A percentile compares a stretch with the other conserved stretches of the same genome.
Evolutionary conservation across 2,113 vertebrate genomes (phyloP).

Genomic region (Spea bombifrons): DNA sequence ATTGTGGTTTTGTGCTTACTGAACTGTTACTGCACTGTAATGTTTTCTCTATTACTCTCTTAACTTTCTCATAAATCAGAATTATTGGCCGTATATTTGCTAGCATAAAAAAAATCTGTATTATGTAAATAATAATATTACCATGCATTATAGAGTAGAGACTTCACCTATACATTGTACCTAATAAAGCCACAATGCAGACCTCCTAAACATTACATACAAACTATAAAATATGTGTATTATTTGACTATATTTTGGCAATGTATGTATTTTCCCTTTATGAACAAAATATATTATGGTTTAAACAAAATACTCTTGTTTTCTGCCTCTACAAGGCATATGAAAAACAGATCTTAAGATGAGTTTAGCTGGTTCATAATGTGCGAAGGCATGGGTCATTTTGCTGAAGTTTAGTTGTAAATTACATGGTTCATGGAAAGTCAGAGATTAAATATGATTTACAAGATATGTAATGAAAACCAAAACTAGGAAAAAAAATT

Average conservation of each 20-base stretch:
- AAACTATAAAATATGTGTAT: constrained; percentile 26
- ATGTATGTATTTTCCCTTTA: constrained; percentile 10
- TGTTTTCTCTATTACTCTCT: too few relatives aligned
- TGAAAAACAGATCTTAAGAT: constrained; percentile 23
- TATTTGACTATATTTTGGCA: constrained; percentile 20
- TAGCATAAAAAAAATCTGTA: too few relatives aligned
- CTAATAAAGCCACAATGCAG: not conserved
- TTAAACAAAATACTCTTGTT: constrained; percentile 1
- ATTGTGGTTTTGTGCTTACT: too few relatives aligned
- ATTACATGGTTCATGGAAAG: constrained; percentile 20
- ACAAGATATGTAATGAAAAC: constrained; percentile 17
- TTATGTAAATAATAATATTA: too few relatives aligned
- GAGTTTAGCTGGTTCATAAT: constrained; percentile 4
- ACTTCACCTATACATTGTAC: not conserved
- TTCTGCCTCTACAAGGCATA: not conserved
- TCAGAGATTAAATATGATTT: constrained; percentile 18
- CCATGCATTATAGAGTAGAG: too few relatives aligned
- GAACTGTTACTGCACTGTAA: too few relatives aligned
- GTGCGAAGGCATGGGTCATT: constrained; percentile 1
- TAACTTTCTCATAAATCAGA: too few relatives aligned
- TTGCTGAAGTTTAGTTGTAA: constrained; percentile 10
- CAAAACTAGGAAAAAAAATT: not conserved
- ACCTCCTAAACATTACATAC: constrained; percentile 8
- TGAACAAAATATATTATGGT: constrained; percentile 16
- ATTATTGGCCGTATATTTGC: too few relatives aligned